These are phyloP conservation scores for Pachymerium ferrugineum DNA, from an alignment of 2,888 invertebrate genomes.

Conservation along the genomic window DNA sequence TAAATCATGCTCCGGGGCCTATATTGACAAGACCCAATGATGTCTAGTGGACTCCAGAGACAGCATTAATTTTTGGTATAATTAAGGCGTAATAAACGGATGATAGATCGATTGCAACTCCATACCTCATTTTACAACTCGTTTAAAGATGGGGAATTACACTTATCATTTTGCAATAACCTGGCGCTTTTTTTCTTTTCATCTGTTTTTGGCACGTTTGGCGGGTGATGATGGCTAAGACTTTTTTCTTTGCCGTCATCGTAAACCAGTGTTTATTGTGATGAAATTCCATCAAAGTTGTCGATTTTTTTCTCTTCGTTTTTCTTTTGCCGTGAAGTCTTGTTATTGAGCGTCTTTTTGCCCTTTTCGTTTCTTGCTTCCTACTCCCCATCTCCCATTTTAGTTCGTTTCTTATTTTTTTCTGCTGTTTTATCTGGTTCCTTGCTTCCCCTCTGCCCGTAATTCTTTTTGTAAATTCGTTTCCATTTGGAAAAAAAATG, in stretches of 20 bases:
- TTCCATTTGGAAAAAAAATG: constrained; percentile 20
- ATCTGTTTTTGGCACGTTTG: not conserved
- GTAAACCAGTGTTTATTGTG: constrained; percentile 18
- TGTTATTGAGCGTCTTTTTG: not conserved
- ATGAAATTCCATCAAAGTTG: constrained; percentile 18
- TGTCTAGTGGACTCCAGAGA: not conserved
- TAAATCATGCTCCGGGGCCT: constrained; percentile 29
- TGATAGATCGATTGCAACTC: not conserved
- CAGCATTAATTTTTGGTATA: not conserved
- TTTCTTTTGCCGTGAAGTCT: not conserved
- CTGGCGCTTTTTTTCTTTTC: not conserved
- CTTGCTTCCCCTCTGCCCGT: not conserved
- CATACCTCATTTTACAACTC: not conserved
- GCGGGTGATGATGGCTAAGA: not conserved
- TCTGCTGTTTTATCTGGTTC: not conserved
- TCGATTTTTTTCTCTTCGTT: not conserved
- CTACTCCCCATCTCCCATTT: no score
- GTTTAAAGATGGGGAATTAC: not conserved
- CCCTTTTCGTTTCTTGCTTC: not conserved
- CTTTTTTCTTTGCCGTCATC: not conserved
- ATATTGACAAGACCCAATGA: not conserved
- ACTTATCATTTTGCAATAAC: not conserved
- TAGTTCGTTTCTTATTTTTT: not conserved
- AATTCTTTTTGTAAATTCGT: constrained; percentile 1
- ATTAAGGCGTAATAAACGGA: not conserved